Evolutionary conservation across 2,888 invertebrate genomes (phyloP).

Genomic region (Harpalus rubripes): DNA sequence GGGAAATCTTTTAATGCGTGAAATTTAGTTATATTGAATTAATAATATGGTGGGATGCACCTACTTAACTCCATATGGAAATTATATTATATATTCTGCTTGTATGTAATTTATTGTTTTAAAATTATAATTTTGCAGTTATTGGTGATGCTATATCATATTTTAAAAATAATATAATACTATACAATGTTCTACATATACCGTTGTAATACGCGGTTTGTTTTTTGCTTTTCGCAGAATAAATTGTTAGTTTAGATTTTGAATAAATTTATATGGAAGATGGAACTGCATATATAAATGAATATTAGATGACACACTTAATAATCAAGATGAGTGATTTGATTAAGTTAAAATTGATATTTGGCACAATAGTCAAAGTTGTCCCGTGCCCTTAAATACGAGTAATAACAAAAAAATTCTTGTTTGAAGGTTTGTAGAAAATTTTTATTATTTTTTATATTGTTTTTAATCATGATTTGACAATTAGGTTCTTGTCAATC

Average conservation of each 20-base stretch:
- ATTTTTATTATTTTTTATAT: too few species aligned
- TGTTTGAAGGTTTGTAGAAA: too few species aligned
- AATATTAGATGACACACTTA: too few species aligned
- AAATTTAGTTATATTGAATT: constrained; percentile 44
- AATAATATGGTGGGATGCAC: constrained; percentile 31
- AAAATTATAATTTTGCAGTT: constrained; percentile 22
- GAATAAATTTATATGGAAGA: not conserved
- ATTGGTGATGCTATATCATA: constrained; percentile 3
- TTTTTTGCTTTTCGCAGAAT: not conserved
- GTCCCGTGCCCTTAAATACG: too few species aligned
- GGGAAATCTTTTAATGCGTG: constrained; percentile 48
- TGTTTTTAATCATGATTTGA: too few species aligned
- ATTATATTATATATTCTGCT: constrained; percentile 33
- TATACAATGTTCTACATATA: not conserved
- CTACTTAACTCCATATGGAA: constrained; percentile 45
- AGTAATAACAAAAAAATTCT: too few species aligned
- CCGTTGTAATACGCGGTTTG: not conserved
- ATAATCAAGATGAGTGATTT: too few species aligned
- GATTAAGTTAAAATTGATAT: too few species aligned
- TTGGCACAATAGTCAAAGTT: too few species aligned
- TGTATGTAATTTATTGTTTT: constrained; percentile 41
- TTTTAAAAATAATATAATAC: not conserved
- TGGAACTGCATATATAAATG: not conserved
- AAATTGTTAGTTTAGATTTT: not conserved
- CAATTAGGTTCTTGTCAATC: too few species aligned